Evolutionary conservation across 2,113 vertebrate genomes (phyloP).

Genomic region (Barnardius zonarius): DNA sequence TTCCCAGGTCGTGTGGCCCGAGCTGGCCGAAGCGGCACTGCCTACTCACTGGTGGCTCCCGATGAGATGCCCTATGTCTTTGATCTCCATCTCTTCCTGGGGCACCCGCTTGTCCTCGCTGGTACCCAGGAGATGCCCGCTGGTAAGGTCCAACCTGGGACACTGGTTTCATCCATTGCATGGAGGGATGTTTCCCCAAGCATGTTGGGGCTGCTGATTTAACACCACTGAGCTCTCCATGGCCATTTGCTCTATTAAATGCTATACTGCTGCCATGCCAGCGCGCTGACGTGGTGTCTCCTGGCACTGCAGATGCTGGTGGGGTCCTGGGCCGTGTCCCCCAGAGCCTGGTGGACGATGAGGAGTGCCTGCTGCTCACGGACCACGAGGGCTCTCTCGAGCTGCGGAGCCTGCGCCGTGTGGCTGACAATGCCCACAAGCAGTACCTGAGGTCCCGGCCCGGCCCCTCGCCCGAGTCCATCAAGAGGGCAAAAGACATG

Average conservation of each 20-base stretch:
- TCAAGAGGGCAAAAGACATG: conserved; percentile 87
- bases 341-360: conserved; percentile 89
- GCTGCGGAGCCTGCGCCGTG: conserved; percentile 76
- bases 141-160: conserved; percentile 67
- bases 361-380: conserved; percentile 79
- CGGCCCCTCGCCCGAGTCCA: conserved; percentile 84
- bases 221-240: accelerated
- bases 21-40: conserved; percentile 85
- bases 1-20: conserved; percentile 88
- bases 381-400: conserved; percentile 81
- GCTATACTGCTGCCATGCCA: neutral
- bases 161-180: neutral
- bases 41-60: conserved; percentile 87
- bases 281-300: accelerated
- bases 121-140: conserved; percentile 53
- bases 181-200: neutral
- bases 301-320: conserved; percentile 27
- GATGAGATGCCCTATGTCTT: conserved; percentile 90
- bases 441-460: conserved; percentile 92
- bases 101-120: conserved; percentile 78
- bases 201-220: accelerated
- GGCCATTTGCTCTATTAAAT: neutral
- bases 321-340: conserved; percentile 89
- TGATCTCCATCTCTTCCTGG: conserved; percentile 93
- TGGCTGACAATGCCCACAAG: conserved; percentile 88